Conservation (phyloP, 2,888 invertebrate genomes). For the Rapana venosa region DNA sequence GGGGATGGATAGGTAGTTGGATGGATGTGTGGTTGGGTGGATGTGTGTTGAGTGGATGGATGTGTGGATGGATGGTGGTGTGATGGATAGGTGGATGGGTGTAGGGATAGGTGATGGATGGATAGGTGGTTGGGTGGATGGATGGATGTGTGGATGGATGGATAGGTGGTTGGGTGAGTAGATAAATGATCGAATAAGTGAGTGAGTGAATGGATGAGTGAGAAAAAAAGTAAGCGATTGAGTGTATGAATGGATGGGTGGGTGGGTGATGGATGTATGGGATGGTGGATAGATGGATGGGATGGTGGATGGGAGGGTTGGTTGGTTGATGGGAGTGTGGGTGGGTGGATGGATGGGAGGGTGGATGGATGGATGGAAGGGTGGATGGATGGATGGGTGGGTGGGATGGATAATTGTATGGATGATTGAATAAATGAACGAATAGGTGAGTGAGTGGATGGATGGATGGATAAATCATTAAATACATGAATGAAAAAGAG, state of each 20-base stretch:
- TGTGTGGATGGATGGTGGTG: neutral
- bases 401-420: no score
- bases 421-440: no score
- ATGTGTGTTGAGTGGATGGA: neutral
- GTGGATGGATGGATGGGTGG: no score
- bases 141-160: no score
- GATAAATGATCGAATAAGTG: no score
- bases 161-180: no score
- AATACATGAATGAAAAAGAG: no score
- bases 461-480: no score
- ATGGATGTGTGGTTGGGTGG: neutral
- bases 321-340: no score
- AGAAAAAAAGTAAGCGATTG: neutral
- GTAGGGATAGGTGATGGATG: neutral
- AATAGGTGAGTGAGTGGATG: no score
- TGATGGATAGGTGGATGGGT: neutral
- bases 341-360: no score
- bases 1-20: neutral
- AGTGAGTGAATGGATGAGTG: neutral
- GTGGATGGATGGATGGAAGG: no score
- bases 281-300: neutral
- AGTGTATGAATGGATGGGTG: neutral
- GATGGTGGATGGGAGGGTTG: neutral
- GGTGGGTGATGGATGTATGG: neutral
- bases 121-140: neutral